phyloP scores from a whole-genome alignment of 2,797 vertebrate species.

The Enteromius treurensis region DNA sequence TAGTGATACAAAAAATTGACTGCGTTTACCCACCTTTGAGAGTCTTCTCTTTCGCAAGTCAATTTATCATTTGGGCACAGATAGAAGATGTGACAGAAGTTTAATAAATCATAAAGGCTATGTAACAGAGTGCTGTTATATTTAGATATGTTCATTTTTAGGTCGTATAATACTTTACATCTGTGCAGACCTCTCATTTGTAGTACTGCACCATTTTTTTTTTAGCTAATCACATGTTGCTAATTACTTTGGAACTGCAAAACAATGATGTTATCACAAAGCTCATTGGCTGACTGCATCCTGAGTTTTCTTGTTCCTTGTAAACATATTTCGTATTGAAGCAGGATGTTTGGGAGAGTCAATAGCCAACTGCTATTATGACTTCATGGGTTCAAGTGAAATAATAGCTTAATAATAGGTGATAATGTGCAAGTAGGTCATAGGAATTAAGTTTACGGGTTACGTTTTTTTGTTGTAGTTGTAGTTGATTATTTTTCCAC shows the following conservation, averaged over 20 bases:
- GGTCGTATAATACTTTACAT: slow-evolving; percentile 1
- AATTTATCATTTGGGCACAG: slow-evolving; percentile 23
- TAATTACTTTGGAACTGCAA: neutral
- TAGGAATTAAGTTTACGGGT: too few species aligned
- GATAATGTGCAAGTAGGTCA: neutral
- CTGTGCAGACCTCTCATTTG: slow-evolving; percentile 19
- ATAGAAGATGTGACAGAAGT: neutral
- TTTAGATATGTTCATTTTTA: slow-evolving; percentile 32
- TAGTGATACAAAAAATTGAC: slow-evolving; percentile 78
- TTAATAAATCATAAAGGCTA: slow-evolving; percentile 25
- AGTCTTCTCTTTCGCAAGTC: slow-evolving; percentile 51
- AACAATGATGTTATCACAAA: neutral
- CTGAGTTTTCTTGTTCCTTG: neutral
- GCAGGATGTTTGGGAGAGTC: neutral
- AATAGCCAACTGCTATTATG: too few species aligned
- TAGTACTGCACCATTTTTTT: neutral
- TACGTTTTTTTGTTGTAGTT: neutral
- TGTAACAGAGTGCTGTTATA: slow-evolving; percentile 14
- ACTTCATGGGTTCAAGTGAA: neutral
- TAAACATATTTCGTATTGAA: neutral
- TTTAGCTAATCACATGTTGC: neutral
- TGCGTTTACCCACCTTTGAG: slow-evolving; percentile 69
- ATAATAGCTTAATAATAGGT: neutral
- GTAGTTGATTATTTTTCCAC: neutral
- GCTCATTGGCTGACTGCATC: neutral